phyloP scores from a whole-genome alignment of 2,888 invertebrate genomes.

The Dascillus cervinus region DNA sequence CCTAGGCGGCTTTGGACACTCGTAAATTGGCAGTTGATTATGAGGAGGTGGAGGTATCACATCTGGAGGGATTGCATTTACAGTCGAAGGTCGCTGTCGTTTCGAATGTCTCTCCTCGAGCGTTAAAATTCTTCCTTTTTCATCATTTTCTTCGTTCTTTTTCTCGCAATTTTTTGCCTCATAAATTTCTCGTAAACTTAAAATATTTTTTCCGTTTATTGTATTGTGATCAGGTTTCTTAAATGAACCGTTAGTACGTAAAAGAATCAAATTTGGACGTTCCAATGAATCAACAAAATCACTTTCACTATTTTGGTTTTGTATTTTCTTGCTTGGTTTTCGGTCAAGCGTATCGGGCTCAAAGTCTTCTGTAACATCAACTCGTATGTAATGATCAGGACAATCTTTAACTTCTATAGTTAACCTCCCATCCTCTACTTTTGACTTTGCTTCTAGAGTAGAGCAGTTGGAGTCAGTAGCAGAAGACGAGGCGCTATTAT shows the following conservation, averaged over 20 bases:
- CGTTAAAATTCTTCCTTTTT: conserved; percentile 59
- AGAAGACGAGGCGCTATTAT: conserved; percentile 52
- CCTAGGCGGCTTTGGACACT: conserved; percentile 53
- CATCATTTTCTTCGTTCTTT: conserved; percentile 32
- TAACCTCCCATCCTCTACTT: conserved; percentile 59
- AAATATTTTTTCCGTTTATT: conserved; percentile 25
- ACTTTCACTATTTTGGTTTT: not conserved
- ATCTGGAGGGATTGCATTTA: conserved; percentile 54
- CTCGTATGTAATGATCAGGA: conserved; percentile 65
- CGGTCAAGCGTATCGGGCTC: conserved; percentile 82
- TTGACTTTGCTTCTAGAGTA: conserved; percentile 42
- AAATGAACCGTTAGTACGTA: conserved; percentile 65
- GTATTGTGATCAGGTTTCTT: conserved; percentile 43
- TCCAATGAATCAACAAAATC: conserved; percentile 50
- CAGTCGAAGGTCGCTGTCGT: conserved; percentile 55
- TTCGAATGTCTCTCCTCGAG: conserved; percentile 67
- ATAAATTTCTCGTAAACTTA: conserved; percentile 65
- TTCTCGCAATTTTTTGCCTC: conserved; percentile 50
- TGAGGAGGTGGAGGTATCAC: conserved; percentile 58
- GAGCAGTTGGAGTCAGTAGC: conserved; percentile 50
- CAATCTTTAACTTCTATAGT: conserved; percentile 80
- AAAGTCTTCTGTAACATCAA: conserved; percentile 74
- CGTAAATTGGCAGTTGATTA: conserved; percentile 48
- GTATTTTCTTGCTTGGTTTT: conserved; percentile 50
- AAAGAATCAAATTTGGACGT: conserved; percentile 50